Base-by-base conservation (phyloP, 2,113 vertebrate species). In the Burhinus bistriatus region DNA sequence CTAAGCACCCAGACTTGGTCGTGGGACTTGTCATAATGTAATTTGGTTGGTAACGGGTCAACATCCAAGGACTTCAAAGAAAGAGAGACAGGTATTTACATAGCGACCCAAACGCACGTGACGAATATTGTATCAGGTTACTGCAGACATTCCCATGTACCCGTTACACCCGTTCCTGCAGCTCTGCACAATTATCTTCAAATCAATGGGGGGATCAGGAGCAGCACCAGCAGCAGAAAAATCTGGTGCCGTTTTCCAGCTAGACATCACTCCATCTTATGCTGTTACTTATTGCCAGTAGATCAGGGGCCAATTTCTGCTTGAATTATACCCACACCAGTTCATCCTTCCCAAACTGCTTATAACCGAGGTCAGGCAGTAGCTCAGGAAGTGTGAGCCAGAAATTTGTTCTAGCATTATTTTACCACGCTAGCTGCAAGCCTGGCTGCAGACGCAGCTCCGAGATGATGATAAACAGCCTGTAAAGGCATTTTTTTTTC, bases 1-100 rank as follows among this genome's bases (percentile, higher is more conserved):
- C 99, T 99, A 26, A 99, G 98, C 78, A 99, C 98, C 99, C 99
- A 99, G 44, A 99, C 98, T 95, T 99, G 99, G 97, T 99, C 99
- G 51, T 99, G 99, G 52, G 99, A 99, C 96, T 99, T 99, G 97
- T 99, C 99, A 5, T 99, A 99, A 88, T 98, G 98, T 89, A 99
- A 95, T 97, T 99, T 99, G 65, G 99, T 98, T 6, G 99, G 99
- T 34, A 99, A 97, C 1, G 99, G 98, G 83, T 99, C 99, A 73
- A 99, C 99, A 90, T 98, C 97, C 93, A 99, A 98, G 57, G 98
- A 98, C 99, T 99, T 94, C 10, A 96, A 97, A 96, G 91, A 75
- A 83, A 4, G n/a, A 87, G 57, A 94, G n/a, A 95, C 0, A 40
- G 11, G 42, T 22, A 45, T 90, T 96, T 79, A 49, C 44, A 44